Percentiles rank a stretch among this genome's conserved stretches.
Evolutionary conservation across 2,888 invertebrate species (phyloP).

Genomic region (Agonopterix heracliana): DNA sequence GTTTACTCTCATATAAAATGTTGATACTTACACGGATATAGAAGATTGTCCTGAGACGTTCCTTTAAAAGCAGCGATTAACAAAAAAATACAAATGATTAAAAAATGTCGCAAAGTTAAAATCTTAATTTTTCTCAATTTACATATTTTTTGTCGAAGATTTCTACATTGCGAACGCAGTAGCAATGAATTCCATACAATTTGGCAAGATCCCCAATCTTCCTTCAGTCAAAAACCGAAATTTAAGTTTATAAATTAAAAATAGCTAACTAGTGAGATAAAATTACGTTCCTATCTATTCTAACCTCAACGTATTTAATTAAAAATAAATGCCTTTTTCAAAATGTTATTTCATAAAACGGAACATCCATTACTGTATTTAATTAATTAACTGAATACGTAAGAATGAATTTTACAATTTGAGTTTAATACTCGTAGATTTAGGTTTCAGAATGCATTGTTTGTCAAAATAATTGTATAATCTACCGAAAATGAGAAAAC

Average conservation of each 20-base stretch:
- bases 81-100: neutral
- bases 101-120: neutral
- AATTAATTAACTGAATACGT: neutral
- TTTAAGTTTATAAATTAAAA: slow-evolving; percentile 30
- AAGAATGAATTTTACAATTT: too few relatives aligned
- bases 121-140: neutral
- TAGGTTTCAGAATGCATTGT: too few relatives aligned
- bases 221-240: slow-evolving; percentile 43
- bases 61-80: slow-evolving; percentile 62
- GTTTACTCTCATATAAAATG: neutral
- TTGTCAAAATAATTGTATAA: too few relatives aligned
- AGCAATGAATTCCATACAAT: slow-evolving; percentile 26
- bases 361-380: neutral
- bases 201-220: slow-evolving; percentile 61
- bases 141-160: too few relatives aligned
- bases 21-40: slow-evolving; percentile 79
- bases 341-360: neutral
- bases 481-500: too few relatives aligned
- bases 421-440: too few relatives aligned
- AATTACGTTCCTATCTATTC: slow-evolving; percentile 10
- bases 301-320: neutral
- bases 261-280: slow-evolving; percentile 6
- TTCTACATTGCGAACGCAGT: neutral
- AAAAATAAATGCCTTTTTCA: too few relatives aligned
- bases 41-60: slow-evolving; percentile 79